Evolutionary conservation across 2,888 invertebrate genomes (phyloP).

Genomic region (Amblyjoppa proteus): DNA sequence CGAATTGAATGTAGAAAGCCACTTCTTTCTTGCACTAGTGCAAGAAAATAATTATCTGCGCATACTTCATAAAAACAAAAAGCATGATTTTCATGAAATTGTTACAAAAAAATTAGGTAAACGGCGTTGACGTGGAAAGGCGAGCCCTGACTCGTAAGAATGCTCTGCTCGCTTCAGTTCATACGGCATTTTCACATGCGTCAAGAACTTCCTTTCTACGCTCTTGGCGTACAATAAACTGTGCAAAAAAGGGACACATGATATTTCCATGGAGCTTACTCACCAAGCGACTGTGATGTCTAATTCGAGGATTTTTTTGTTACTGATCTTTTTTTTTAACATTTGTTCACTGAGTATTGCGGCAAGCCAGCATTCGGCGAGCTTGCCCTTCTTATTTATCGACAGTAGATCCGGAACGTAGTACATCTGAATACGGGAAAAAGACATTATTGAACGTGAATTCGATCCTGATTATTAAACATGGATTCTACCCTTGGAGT

Average conservation of each 20-base stretch:
- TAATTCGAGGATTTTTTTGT: conserved; percentile 48
- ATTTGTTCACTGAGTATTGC: conserved; percentile 66
- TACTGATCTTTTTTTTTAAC: conserved; percentile 62
- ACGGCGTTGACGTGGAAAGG: too few relatives aligned
- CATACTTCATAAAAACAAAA: not conserved
- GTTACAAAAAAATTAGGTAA: too few relatives aligned
- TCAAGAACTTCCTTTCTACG: too few relatives aligned
- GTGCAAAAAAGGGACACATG: not conserved
- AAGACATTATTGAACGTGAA: not conserved
- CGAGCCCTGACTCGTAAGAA: too few relatives aligned
- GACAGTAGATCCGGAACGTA: conserved; percentile 69
- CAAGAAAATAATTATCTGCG: too few relatives aligned
- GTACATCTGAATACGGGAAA: conserved; percentile 66
- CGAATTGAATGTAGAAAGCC: too few relatives aligned
- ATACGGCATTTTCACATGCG: too few relatives aligned
- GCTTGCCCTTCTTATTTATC: conserved; percentile 57
- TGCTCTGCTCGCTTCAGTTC: too few relatives aligned
- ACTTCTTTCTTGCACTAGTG: too few relatives aligned
- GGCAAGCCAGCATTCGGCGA: conserved; percentile 73
- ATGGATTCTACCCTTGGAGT: not conserved
- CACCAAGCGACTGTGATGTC: conserved; percentile 67
- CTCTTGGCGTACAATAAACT: too few relatives aligned
- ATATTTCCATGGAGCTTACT: not conserved
- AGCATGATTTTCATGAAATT: not conserved
- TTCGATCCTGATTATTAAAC: too few relatives aligned